phyloP scores from a whole-genome alignment of 2,113 vertebrate genomes.

The Leptodactylus fuscus region DNA sequence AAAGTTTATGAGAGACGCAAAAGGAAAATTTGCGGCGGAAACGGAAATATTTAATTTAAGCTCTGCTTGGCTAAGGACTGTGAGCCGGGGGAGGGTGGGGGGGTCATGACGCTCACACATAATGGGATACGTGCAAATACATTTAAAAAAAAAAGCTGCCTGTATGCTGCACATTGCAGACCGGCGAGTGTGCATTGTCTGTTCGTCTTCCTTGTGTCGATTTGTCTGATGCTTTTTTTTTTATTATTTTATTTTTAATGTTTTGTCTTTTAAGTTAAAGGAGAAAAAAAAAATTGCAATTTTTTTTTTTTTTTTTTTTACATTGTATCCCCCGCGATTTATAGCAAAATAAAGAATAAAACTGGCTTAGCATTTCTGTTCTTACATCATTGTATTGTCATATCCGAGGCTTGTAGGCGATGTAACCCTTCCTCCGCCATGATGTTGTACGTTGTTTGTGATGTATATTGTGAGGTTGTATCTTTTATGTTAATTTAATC shows the following conservation, averaged over 20 bases:
- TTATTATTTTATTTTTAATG: neutral
- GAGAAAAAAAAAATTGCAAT: conserved; percentile 68
- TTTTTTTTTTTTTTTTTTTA: conserved; percentile 61
- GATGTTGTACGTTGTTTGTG: too few relatives aligned
- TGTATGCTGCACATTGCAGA: conserved; percentile 82
- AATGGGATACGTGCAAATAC: conserved; percentile 93
- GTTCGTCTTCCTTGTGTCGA: conserved; percentile 81
- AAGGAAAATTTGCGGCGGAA: conserved; percentile 69
- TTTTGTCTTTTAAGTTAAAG: conserved; percentile 62
- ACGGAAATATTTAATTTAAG: conserved; percentile 75
- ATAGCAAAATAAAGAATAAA: conserved; percentile 81
- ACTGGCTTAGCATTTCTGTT: conserved; percentile 81
- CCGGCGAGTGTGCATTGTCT: conserved; percentile 78
- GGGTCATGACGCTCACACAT: conserved; percentile 80
- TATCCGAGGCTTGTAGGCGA: conserved; percentile 90
- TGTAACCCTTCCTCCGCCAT: conserved; percentile 86
- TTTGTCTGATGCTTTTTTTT: conserved; percentile 77
- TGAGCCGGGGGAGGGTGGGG: too few relatives aligned
- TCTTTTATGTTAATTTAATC: conserved; percentile 99
- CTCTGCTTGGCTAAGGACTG: conserved; percentile 76
- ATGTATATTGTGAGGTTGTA: conserved; percentile 98
- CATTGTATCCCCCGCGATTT: conserved; percentile 77
- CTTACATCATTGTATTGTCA: conserved; percentile 83
- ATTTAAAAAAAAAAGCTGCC: conserved; percentile 83
- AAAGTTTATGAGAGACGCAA: conserved; percentile 69